phyloP scores from a whole-genome alignment of 2,888 invertebrate genomes.

The Drosophila birchii region DNA sequence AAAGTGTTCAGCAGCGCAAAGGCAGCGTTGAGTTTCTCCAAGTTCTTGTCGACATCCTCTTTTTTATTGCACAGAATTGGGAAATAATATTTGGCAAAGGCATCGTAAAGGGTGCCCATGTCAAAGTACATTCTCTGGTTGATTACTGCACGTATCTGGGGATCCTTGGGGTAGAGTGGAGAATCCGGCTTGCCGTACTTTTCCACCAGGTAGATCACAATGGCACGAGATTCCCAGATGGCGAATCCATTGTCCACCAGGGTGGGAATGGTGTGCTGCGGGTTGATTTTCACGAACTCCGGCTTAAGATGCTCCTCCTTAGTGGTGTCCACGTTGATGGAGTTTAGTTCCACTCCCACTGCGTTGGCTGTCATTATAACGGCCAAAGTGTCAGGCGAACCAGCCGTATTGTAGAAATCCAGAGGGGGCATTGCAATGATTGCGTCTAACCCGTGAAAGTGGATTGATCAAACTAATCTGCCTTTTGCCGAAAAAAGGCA shows the following conservation, averaged over 20 bases:
- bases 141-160: conserved; percentile 90
- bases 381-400: conserved; percentile 87
- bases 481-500: background rate
- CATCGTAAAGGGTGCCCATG: conserved; percentile 89
- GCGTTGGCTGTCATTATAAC: conserved; percentile 88
- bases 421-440: conserved; percentile 16
- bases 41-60: background rate
- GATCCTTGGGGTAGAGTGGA: conserved; percentile 89
- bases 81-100: conserved; percentile 88
- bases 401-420: conserved; percentile 59
- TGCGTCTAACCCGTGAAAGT: background rate
- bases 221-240: conserved; percentile 93
- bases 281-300: conserved; percentile 90
- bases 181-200: conserved; percentile 90
- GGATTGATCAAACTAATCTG: background rate
- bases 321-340: conserved; percentile 86
- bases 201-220: conserved; percentile 91
- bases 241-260: conserved; percentile 92
- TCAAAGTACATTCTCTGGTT: conserved; percentile 93
- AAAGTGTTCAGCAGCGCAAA: conserved; percentile 89
- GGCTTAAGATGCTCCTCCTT: conserved; percentile 88
- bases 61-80: conserved; percentile 14
- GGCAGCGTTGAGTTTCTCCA: conserved; percentile 84
- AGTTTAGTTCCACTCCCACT: conserved; percentile 88
- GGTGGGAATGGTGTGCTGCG: conserved; percentile 93